These are phyloP conservation scores for Archilochus colubris DNA, from an alignment of 2,113 vertebrate genomes.

Conservation along the genomic window DNA sequence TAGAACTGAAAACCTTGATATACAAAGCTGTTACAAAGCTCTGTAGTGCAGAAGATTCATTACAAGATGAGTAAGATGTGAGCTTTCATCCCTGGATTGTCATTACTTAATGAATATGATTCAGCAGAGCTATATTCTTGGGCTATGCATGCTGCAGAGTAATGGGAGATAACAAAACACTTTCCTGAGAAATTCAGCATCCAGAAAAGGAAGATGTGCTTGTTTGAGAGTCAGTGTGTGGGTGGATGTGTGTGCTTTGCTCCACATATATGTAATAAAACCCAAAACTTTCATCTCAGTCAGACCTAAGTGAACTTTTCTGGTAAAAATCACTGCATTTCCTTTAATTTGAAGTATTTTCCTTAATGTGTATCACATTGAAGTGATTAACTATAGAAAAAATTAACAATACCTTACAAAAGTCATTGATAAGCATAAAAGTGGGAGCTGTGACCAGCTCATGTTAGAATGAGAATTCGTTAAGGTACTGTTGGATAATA, in stretches of 20 bases:
- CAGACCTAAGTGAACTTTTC: neutral
- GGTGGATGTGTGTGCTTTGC: neutral
- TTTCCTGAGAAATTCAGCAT: neutral
- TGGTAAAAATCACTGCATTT: neutral
- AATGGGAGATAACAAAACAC: neutral
- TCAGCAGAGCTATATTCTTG: neutral
- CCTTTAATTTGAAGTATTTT: neutral
- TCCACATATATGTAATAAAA: accelerated
- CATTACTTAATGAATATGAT: neutral
- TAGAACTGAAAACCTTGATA: neutral
- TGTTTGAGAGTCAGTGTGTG: too few species aligned
- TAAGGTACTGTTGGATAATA: neutral
- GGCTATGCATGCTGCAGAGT: accelerated
- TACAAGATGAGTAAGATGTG: neutral
- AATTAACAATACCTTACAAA: neutral
- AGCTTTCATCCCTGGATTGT: neutral
- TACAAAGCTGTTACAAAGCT: neutral
- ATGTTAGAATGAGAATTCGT: neutral
- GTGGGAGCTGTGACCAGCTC: neutral
- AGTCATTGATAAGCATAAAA: neutral
- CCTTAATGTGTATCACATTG: neutral
- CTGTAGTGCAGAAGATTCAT: neutral
- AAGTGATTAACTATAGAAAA: neutral
- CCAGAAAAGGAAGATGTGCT: too few species aligned
- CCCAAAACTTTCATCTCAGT: neutral